phyloP scores from a whole-genome alignment of 1,140 invertebrate genomes.

The Aphis gossypii region DNA sequence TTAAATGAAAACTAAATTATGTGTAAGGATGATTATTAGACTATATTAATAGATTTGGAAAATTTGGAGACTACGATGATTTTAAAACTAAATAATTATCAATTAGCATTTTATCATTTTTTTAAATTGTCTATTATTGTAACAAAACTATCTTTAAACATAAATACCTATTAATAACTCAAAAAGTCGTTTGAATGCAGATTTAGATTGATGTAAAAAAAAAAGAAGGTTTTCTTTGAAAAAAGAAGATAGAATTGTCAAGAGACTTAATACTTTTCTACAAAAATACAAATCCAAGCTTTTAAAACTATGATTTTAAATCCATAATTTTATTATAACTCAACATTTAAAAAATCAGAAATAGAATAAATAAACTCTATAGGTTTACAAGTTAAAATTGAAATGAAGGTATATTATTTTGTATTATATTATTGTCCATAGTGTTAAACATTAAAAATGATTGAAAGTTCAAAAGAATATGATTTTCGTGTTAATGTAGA shows the following conservation, averaged over 20 bases:
- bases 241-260: no score
- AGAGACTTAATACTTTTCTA: no score
- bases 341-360: neutral
- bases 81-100: neutral
- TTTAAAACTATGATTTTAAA: no score
- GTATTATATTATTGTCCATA: neutral
- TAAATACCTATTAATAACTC: no score
- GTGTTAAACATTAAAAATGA: neutral
- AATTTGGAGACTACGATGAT: neutral
- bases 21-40: neutral
- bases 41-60: neutral
- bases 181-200: no score
- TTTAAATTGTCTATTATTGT: neutral
- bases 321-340: neutral
- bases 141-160: neutral
- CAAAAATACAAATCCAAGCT: no score
- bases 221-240: no score
- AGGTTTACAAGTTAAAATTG: no score
- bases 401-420: no score
- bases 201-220: no score
- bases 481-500: neutral
- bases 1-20: no score
- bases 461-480: neutral
- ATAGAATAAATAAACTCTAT: neutral
- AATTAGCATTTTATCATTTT: neutral